Evolutionary conservation across 64 coral and sea anemone species (phyloP).

Genomic region (Stichodactyla mertensii): DNA sequence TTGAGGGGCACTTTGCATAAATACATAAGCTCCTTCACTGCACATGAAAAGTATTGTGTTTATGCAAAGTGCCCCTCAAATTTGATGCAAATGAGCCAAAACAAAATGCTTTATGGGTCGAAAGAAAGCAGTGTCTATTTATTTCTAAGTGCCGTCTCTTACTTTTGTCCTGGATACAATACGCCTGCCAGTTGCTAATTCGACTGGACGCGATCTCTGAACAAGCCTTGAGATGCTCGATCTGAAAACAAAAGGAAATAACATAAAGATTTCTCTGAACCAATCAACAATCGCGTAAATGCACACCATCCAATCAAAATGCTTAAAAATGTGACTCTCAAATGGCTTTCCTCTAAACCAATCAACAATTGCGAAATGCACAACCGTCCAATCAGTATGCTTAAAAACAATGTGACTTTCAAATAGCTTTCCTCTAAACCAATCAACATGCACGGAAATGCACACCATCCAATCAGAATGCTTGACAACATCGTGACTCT

Average conservation of each 20-base stretch:
- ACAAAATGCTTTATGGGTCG: too few species aligned
- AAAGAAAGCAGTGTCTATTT: not conserved
- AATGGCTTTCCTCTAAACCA: not conserved
- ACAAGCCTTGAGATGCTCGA: conserved; percentile 95
- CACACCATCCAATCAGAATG: too few species aligned
- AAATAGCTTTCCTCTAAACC: not conserved
- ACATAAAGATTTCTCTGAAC: not conserved
- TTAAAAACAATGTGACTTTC: too few species aligned
- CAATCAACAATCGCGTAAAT: not conserved
- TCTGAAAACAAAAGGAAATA: conserved; percentile 26
- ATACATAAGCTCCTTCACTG: too few species aligned
- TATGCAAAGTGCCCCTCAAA: too few species aligned
- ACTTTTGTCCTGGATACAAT: conserved; percentile 88
- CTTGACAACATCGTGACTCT: too few species aligned
- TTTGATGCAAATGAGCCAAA: too few species aligned
- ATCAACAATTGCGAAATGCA: too few species aligned
- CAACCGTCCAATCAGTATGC: too few species aligned
- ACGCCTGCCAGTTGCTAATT: conserved; percentile 94
- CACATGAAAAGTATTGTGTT: too few species aligned
- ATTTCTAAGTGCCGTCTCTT: not conserved
- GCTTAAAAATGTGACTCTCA: not conserved
- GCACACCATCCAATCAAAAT: too few species aligned
- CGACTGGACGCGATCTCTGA: conserved; percentile 90
- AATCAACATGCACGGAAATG: not conserved
- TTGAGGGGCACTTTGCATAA: too few species aligned